These are phyloP conservation scores for Napeogenes inachia DNA, from an alignment of 2,888 invertebrate genomes.

Conservation along the genomic window DNA sequence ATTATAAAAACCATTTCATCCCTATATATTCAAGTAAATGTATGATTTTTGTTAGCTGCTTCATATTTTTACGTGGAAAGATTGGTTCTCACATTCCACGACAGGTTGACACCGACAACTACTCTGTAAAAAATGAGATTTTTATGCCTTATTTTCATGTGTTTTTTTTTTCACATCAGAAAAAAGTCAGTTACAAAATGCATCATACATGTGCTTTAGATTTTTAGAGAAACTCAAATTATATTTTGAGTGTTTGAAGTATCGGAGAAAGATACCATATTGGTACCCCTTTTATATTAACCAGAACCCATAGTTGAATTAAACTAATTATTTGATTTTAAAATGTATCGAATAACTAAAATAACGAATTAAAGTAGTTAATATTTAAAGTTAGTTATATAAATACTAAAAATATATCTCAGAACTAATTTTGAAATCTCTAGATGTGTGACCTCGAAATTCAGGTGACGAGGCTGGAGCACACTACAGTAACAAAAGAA, in stretches of 20 bases:
- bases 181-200: too few species aligned
- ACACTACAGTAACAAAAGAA: constrained; percentile 30
- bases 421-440: neutral
- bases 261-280: too few species aligned
- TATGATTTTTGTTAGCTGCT: constrained; percentile 2
- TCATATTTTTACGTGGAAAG: constrained; percentile 4
- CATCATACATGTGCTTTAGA: too few species aligned
- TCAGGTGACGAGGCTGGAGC: constrained; percentile 26
- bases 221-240: too few species aligned
- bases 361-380: too few species aligned
- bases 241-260: too few species aligned
- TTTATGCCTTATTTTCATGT: neutral
- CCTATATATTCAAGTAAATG: constrained; percentile 1
- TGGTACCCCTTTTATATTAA: too few species aligned
- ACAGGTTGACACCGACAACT: constrained; percentile 4
- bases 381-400: neutral
- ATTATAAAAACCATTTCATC: constrained; percentile 5
- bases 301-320: too few species aligned
- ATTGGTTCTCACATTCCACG: constrained; percentile 4
- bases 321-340: too few species aligned
- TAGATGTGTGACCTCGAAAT: constrained; percentile 5
- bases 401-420: neutral
- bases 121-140: constrained; percentile 1
- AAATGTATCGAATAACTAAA: too few species aligned
- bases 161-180: too few species aligned